phyloP scores from a whole-genome alignment of 2,888 invertebrate species.

The Ommatoiulus sabulosus region DNA sequence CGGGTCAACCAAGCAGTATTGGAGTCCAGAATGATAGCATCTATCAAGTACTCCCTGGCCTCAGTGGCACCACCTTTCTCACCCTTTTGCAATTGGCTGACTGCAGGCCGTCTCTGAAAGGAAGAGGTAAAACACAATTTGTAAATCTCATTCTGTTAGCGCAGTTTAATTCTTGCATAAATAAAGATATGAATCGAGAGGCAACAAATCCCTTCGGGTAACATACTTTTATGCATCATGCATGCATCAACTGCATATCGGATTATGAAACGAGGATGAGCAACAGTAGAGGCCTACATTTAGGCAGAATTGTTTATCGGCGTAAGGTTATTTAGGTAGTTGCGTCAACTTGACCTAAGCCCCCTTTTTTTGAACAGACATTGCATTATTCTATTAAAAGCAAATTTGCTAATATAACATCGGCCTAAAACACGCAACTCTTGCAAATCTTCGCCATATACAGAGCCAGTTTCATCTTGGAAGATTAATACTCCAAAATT shows the following conservation, averaged over 20 bases:
- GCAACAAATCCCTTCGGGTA: constrained; percentile 37
- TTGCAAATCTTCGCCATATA: no score
- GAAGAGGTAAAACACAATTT: constrained; percentile 54
- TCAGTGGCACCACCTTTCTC: constrained; percentile 56
- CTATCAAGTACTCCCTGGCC: constrained; percentile 54
- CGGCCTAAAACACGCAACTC: neutral
- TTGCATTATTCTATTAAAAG: constrained; percentile 14
- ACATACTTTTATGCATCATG: neutral
- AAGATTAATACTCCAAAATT: no score
- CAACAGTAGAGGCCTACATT: constrained; percentile 25
- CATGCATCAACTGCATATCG: neutral
- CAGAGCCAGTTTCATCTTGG: no score
- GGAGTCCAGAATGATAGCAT: constrained; percentile 49
- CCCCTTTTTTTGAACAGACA: neutral
- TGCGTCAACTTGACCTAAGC: neutral
- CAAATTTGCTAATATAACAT: neutral
- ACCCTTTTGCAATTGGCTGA: constrained; percentile 57
- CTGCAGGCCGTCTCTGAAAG: constrained; percentile 51
- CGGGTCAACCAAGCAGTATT: constrained; percentile 32
- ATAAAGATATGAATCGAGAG: constrained; percentile 35
- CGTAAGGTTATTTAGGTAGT: constrained; percentile 29
- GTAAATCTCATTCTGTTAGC: neutral
- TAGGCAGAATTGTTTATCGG: neutral
- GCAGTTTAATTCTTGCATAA: constrained; percentile 3
- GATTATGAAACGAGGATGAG: neutral